Conservation (phyloP, 2,888 invertebrate species). For the Tenthredo livida region DNA sequence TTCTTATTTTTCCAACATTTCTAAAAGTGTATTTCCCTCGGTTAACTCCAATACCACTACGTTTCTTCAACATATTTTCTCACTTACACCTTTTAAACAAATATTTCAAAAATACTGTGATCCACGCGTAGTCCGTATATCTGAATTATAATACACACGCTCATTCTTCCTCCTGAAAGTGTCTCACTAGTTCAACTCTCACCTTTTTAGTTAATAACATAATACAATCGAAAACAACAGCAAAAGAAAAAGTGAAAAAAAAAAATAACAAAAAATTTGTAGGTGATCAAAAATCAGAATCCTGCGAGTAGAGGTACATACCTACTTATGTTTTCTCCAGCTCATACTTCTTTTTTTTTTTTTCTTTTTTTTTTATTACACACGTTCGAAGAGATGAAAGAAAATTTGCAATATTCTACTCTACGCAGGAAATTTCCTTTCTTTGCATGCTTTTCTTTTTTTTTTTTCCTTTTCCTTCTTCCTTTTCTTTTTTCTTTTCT, state of each 20-base stretch:
- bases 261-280: background rate
- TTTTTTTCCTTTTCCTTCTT: background rate
- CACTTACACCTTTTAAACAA: background rate
- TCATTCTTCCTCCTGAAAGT: background rate
- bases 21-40: background rate
- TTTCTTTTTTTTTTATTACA: background rate
- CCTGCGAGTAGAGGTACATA: no score
- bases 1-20: slow-evolving; percentile 20
- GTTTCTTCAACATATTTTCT: background rate
- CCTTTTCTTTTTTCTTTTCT: background rate
- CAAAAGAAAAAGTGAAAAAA: background rate
- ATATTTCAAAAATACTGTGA: background rate
- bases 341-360: background rate
- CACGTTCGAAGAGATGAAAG: background rate
- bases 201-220: background rate
- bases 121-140: background rate
- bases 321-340: no score
- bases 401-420: background rate
- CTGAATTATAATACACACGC: background rate
- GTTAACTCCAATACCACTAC: background rate
- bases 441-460: background rate
- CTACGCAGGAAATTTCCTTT: background rate
- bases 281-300: background rate
- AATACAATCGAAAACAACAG: background rate
- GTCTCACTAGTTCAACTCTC: background rate